Conservation (phyloP, 2,113 vertebrate species). For the Heterotilapia buettikoferi region DNA sequence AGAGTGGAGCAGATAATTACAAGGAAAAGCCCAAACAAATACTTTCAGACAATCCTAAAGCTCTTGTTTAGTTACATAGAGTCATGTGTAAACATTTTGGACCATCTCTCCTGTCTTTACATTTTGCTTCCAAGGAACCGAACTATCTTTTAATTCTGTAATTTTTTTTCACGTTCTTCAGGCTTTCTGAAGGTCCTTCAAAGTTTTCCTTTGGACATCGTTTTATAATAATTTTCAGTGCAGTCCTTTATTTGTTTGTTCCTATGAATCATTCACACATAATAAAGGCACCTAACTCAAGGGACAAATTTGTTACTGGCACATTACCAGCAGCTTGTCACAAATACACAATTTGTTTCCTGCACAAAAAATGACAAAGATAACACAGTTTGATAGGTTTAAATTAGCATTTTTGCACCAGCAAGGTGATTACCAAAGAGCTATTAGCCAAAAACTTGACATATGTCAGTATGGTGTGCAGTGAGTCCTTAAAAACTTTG, state of each 20-base stretch:
- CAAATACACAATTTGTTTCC: background rate
- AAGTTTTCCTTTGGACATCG: fast-evolving
- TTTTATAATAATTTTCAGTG: background rate
- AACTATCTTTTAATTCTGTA: background rate
- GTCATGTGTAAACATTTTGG: fast-evolving
- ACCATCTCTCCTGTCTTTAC: background rate
- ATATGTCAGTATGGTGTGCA: background rate
- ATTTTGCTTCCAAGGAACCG: background rate
- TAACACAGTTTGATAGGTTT: background rate
- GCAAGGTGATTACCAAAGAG: background rate
- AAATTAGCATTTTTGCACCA: background rate
- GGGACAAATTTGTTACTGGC: fast-evolving
- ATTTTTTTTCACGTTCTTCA: background rate
- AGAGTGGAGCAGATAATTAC: background rate
- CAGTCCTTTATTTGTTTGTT: background rate
- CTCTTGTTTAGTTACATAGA: background rate
- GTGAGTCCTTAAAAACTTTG: too few species aligned
- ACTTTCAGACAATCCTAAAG: background rate
- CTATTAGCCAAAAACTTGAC: background rate
- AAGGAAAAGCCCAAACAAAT: background rate
- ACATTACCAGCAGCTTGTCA: background rate
- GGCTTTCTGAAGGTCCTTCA: background rate
- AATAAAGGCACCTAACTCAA: background rate
- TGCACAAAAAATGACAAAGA: background rate
- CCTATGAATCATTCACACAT: background rate